Base-by-base conservation (phyloP, 2,888 invertebrate genomes). In the Gerris lacustris region DNA sequence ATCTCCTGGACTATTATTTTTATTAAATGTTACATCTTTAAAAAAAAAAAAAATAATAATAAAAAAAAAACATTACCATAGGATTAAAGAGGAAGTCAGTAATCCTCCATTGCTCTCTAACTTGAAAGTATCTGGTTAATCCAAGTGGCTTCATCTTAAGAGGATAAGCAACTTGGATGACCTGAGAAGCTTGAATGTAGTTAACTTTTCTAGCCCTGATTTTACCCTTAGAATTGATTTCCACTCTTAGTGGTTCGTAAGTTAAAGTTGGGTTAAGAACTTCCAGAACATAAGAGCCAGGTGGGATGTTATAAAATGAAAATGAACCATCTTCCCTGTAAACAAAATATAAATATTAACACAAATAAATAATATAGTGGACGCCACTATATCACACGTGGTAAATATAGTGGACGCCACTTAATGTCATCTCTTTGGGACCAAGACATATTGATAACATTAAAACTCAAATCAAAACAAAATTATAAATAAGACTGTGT, bases 221-320 rank as follows among this genome's bases (percentile, higher is more conserved):
- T 82, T 97, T 99, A 63, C 99, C 99, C 81, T 96, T 97, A 0
- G 93, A 91, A 80, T 94, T 98, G 73, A 99, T 96, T 83, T 99
- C 99, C 1, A 99, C 96, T 73, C 99, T 84, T 6, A 93, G 88
- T 31, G 96, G 92, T 80, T 99, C 98, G 80, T 96, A 99, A 75
- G 90, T 86, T 78, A 88, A 94, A 79, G 95, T 91, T 0, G 96
- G 92, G 81, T 96, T 89, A 63, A 92, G 83, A 7, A 96, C 88
- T 83, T 99, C 98, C 0, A 99, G 85, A 6, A 98, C 87, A 80
- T 96, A 97, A 0, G 97, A 97, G 6, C 96, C 96, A 0, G 91
- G 88, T 0, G 93, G 91, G 0, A 97, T 85, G 78, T 94, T 93
- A 78, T 91, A 89, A 64, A 98, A 87, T 5, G 87, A 83, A 80